Conservation (phyloP, 2,888 invertebrate genomes). For the Lottia gigantea region DNA sequence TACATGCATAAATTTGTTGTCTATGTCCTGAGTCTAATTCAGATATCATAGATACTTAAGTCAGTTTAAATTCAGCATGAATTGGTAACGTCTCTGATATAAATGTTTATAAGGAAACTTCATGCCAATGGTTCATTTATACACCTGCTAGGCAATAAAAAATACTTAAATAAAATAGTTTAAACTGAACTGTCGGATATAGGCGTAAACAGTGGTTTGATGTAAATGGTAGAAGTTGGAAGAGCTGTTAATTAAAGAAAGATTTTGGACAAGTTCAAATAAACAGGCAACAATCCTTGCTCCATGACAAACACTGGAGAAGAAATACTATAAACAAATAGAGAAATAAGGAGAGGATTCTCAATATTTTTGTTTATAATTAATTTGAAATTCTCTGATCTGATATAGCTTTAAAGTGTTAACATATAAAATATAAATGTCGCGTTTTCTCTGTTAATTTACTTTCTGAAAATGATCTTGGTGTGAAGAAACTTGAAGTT, state of each 20-base stretch:
- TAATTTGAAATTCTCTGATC: background rate
- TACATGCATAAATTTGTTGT: too few relatives aligned
- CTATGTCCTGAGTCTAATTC: too few relatives aligned
- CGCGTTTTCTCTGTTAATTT: too few relatives aligned
- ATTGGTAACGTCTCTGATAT: too few relatives aligned
- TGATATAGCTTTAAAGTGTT: background rate
- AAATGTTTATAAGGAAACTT: too few relatives aligned
- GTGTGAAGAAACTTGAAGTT: too few relatives aligned
- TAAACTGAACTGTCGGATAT: slow-evolving; percentile 6
- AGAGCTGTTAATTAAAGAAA: background rate
- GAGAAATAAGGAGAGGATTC: background rate
- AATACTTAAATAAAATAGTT: slow-evolving; percentile 2
- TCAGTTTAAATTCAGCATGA: too few relatives aligned
- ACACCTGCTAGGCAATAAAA: background rate
- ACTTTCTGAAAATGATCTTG: too few relatives aligned
- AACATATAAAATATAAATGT: background rate
- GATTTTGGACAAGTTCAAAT: background rate
- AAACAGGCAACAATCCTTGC: background rate
- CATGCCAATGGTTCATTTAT: background rate
- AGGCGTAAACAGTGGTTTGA: background rate
- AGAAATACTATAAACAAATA: background rate
- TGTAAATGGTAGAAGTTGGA: slow-evolving; percentile 3
- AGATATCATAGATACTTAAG: too few relatives aligned
- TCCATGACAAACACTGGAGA: background rate
- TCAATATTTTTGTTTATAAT: background rate